phyloP scores from a whole-genome alignment of 2,888 invertebrate genomes.

The Nomada goodeniana region DNA sequence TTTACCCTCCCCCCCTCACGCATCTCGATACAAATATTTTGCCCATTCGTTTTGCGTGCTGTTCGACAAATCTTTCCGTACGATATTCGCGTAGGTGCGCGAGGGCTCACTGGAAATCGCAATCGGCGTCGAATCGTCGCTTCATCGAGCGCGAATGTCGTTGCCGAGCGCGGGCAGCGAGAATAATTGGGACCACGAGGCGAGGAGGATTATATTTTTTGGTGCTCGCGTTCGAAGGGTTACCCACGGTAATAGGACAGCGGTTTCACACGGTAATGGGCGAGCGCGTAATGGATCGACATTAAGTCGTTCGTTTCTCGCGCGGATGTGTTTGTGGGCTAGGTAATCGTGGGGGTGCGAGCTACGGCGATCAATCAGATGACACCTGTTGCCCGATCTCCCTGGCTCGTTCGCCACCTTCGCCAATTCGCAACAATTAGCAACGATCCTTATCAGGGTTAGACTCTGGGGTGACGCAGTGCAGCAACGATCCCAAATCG shows the following conservation, averaged over 20 bases:
- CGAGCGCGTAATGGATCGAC: conserved; percentile 78
- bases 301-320: conserved; percentile 78
- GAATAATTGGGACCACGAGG: not conserved
- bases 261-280: conserved; percentile 65
- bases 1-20: too few relatives aligned
- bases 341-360: conserved; percentile 81
- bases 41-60: too few relatives aligned
- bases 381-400: conserved; percentile 83
- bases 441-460: conserved; percentile 82
- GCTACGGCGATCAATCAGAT: conserved; percentile 84
- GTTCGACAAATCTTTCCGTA: too few relatives aligned
- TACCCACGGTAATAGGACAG: conserved; percentile 49
- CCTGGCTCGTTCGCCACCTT: conserved; percentile 81
- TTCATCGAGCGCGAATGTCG: too few relatives aligned
- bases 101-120: too few relatives aligned
- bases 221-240: not conserved
- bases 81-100: too few relatives aligned
- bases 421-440: conserved; percentile 83
- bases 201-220: not conserved
- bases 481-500: conserved; percentile 62
- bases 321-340: conserved; percentile 81
- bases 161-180: too few relatives aligned
- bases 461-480: conserved; percentile 65
- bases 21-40: too few relatives aligned
- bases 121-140: too few relatives aligned